A percentile compares a stretch with the other conserved stretches of the same genome.
phyloP scores from a whole-genome alignment of 2,113 vertebrate genomes.

The Ctenomys sociabilis region DNA sequence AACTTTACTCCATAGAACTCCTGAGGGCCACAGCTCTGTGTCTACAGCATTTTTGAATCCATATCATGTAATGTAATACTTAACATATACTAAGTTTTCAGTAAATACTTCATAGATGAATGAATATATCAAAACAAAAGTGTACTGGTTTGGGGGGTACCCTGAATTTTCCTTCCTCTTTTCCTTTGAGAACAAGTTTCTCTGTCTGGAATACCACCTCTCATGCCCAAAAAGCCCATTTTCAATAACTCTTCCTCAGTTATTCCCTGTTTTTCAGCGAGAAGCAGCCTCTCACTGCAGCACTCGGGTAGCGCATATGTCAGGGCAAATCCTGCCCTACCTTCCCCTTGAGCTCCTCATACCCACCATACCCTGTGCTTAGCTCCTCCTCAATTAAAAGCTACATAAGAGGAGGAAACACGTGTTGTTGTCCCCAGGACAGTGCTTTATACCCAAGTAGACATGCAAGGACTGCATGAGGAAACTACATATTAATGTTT shows the following conservation, averaged over 20 bases:
- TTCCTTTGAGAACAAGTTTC: neutral
- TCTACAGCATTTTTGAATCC: neutral
- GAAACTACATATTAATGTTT: neutral
- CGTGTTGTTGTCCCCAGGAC: neutral
- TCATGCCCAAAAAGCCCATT: neutral
- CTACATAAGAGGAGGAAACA: neutral
- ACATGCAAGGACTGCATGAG: neutral
- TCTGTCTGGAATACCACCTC: neutral
- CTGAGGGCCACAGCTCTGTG: neutral
- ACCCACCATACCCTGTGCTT: neutral
- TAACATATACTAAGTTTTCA: neutral
- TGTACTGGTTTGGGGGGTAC: neutral
- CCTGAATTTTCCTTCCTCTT: neutral
- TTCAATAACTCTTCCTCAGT: neutral
- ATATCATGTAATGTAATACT: neutral
- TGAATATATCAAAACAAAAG: neutral
- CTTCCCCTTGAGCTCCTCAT: neutral
- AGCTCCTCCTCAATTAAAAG: neutral
- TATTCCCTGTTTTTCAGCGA: neutral
- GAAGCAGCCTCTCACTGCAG: neutral
- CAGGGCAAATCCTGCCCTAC: neutral
- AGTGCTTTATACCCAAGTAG: neutral
- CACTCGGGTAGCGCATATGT: neutral
- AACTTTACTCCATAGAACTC: neutral
- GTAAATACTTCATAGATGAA: neutral